Conservation (phyloP, 2,113 vertebrate species). For the Artemisiospiza belli region DNA sequence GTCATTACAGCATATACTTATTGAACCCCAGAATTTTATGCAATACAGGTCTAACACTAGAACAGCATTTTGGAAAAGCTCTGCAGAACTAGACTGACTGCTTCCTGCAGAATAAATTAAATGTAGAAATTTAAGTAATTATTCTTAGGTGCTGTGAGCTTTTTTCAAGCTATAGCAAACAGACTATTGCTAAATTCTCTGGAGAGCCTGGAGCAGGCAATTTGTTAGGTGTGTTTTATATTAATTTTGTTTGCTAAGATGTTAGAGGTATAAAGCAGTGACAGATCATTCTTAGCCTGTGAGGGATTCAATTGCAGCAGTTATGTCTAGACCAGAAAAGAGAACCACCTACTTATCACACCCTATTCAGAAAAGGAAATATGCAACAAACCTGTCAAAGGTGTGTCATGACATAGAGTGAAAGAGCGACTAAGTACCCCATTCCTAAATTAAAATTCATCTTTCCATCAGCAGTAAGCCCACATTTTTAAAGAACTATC, state of each 20-base stretch:
- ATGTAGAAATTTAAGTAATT: background rate
- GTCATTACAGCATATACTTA: background rate
- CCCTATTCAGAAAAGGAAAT: background rate
- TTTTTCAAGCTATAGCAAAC: background rate
- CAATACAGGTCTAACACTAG: background rate
- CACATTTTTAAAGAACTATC: background rate
- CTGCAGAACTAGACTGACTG: background rate
- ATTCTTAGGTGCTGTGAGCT: background rate
- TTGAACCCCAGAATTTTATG: background rate
- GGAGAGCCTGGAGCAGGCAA: background rate
- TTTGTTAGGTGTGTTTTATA: background rate
- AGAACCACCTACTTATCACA: background rate
- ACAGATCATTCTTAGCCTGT: background rate
- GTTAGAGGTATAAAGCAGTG: background rate
- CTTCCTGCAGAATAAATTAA: background rate
- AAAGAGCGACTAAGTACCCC: background rate
- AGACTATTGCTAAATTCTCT: background rate
- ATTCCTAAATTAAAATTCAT: background rate
- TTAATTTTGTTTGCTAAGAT: background rate
- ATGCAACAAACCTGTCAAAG: background rate
- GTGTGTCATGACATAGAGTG: background rate
- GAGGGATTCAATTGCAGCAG: background rate
- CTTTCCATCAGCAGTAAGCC: background rate
- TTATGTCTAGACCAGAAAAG: background rate
- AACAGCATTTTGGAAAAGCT: background rate